Conservation (phyloP, 1,140 invertebrate genomes). For the Formica exsecta region DNA sequence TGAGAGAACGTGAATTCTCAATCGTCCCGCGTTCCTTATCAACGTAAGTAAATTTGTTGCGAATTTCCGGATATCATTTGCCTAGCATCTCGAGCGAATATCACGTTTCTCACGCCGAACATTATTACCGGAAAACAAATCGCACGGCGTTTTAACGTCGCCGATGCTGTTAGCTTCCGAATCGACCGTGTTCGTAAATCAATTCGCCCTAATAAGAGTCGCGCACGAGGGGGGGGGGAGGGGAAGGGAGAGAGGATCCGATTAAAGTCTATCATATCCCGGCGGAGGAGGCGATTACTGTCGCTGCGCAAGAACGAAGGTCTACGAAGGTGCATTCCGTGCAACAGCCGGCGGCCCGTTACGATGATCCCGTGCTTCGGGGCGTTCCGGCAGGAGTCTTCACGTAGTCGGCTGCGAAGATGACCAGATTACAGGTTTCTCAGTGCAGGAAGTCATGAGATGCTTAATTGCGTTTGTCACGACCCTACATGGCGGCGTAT, state of each 20-base stretch:
- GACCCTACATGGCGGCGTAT: constrained; percentile 45
- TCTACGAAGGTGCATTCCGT: constrained; percentile 49
- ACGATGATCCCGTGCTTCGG: constrained; percentile 42
- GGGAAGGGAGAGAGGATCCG: background rate
- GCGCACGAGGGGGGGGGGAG: background rate
- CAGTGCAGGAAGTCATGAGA: constrained; percentile 57
- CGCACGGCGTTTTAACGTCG: constrained; percentile 7
- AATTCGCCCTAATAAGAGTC: constrained; percentile 38
- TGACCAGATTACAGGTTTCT: constrained; percentile 57
- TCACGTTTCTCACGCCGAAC: background rate
- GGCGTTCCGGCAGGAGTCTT: constrained; percentile 41
- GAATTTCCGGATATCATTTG: background rate
- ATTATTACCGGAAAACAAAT: constrained; percentile 46
- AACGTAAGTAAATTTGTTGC: background rate
- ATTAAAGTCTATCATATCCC: background rate
- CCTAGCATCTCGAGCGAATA: background rate
- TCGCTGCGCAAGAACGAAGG: constrained; percentile 14
- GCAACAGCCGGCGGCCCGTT: constrained; percentile 39
- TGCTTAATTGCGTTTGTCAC: constrained; percentile 70
- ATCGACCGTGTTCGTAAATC: constrained; percentile 46
- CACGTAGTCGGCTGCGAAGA: constrained; percentile 38
- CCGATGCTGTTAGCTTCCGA: constrained; percentile 17
- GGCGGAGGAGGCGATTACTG: constrained; percentile 3
- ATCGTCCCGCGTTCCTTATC: background rate
- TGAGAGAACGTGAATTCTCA: constrained; percentile 5